These are phyloP conservation scores for Apodemus agrarius DNA, from an alignment of 2,797 vertebrate genomes.

Conservation along the genomic window DNA sequence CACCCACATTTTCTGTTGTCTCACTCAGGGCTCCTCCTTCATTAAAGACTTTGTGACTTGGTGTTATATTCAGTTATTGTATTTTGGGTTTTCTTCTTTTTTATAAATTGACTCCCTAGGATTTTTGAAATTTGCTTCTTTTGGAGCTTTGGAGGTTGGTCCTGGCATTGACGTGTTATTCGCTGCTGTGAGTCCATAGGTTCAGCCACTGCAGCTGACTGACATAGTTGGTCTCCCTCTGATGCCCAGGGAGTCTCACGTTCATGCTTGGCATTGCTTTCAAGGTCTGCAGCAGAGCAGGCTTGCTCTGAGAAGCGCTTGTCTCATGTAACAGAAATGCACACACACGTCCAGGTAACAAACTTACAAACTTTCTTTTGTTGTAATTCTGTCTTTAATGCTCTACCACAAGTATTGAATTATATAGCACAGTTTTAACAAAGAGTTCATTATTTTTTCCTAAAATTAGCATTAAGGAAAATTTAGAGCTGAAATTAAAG, in stretches of 20 bases:
- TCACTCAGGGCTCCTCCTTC: neutral
- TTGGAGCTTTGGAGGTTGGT: neutral
- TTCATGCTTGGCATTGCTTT: neutral
- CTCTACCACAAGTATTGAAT: neutral
- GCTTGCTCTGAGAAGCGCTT: slow-evolving; percentile 30
- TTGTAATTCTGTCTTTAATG: slow-evolving; percentile 48
- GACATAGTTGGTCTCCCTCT: neutral
- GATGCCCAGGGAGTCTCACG: neutral
- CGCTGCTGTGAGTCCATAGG: neutral
- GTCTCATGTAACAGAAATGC: slow-evolving; percentile 9
- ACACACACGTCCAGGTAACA: slow-evolving; percentile 42
- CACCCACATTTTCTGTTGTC: neutral
- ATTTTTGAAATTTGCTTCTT: slow-evolving; percentile 36
- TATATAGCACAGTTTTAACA: slow-evolving; percentile 8
- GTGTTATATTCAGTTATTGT: neutral
- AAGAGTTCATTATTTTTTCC: slow-evolving; percentile 30
- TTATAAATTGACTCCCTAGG: slow-evolving; percentile 5
- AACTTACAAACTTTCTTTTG: slow-evolving; percentile 55
- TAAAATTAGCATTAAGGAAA: slow-evolving; percentile 44
- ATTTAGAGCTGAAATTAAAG: slow-evolving; percentile 57
- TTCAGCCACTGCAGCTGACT: neutral
- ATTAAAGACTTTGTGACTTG: neutral
- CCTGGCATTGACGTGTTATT: neutral
- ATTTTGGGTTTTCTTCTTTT: slow-evolving; percentile 16
- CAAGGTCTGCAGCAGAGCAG: neutral